A percentile compares a stretch with the other conserved stretches of the same genome.
These are phyloP conservation scores for Lasioglossum vierecki DNA, from an alignment of 2,888 invertebrate genomes.

Conservation along the genomic window DNA sequence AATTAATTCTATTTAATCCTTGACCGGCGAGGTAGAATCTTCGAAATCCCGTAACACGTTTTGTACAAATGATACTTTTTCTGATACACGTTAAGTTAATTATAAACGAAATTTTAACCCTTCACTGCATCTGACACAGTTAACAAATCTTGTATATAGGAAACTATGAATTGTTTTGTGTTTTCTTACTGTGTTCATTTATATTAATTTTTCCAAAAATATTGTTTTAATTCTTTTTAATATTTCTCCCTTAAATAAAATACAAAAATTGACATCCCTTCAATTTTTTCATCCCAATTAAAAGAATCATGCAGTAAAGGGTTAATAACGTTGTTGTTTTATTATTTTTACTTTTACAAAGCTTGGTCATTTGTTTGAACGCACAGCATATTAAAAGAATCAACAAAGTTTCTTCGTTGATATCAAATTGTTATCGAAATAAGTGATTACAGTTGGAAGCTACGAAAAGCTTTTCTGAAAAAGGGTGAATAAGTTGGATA, in stretches of 20 bases:
- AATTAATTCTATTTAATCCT: neutral
- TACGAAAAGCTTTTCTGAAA: too few species aligned
- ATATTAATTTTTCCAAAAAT: too few species aligned
- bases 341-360: neutral
- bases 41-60: neutral
- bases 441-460: neutral
- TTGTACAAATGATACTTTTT: neutral
- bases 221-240: too few species aligned
- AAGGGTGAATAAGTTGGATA: too few species aligned
- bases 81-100: neutral
- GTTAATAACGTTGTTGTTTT: neutral
- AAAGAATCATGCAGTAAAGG: too few species aligned
- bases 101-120: neutral
- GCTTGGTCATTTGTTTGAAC: neutral
- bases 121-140: too few species aligned
- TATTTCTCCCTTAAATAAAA: too few species aligned
- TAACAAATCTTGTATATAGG: too few species aligned
- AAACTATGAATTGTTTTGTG: too few species aligned
- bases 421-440: neutral
- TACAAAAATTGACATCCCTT: too few species aligned
- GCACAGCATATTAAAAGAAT: neutral
- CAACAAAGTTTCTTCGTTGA: neutral
- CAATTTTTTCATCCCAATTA: too few species aligned
- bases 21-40: neutral
- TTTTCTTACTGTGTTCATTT: too few species aligned